Conservation (phyloP, 1,140 invertebrate species). For the Probaryconus sp. region DNA sequence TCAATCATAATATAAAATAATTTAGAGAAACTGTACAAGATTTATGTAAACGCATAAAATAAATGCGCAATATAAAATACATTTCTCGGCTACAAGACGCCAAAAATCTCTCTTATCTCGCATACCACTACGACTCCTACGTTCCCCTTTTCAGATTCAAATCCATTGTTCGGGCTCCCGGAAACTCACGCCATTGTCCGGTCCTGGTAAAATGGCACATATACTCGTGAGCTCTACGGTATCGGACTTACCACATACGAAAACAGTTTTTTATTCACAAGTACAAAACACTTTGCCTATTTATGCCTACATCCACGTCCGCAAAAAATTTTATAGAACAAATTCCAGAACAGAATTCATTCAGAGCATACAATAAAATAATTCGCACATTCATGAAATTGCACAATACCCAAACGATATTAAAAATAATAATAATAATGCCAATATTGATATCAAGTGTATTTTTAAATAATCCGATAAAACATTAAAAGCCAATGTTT, state of each 20-base stretch:
- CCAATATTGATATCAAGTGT: too few species aligned
- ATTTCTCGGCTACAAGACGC: conserved; percentile 30
- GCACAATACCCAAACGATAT: conserved; percentile 23
- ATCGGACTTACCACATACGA: conserved; percentile 30
- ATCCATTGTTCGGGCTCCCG: conserved; percentile 60
- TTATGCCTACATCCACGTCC: conserved; percentile 3
- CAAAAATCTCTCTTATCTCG: conserved; percentile 50
- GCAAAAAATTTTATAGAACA: conserved; percentile 20
- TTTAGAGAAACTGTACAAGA: too few species aligned
- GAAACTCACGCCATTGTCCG: conserved; percentile 59
- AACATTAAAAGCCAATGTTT: too few species aligned
- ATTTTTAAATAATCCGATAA: too few species aligned
- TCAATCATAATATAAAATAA: too few species aligned
- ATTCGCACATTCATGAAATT: not conserved
- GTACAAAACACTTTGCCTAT: conserved; percentile 28
- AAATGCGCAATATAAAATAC: conserved; percentile 28
- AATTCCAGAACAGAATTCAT: conserved; percentile 11
- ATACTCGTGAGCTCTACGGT: conserved; percentile 26
- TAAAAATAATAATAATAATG: conserved; percentile 38
- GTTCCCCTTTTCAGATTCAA: conserved; percentile 47
- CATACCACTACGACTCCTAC: conserved; percentile 46
- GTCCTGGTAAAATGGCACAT: conserved; percentile 49
- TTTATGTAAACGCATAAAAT: too few species aligned
- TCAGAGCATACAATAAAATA: conserved; percentile 2
- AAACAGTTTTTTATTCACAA: conserved; percentile 25